Conservation (phyloP, 2,888 invertebrate genomes). For the Lissocephala sabroskyi region DNA sequence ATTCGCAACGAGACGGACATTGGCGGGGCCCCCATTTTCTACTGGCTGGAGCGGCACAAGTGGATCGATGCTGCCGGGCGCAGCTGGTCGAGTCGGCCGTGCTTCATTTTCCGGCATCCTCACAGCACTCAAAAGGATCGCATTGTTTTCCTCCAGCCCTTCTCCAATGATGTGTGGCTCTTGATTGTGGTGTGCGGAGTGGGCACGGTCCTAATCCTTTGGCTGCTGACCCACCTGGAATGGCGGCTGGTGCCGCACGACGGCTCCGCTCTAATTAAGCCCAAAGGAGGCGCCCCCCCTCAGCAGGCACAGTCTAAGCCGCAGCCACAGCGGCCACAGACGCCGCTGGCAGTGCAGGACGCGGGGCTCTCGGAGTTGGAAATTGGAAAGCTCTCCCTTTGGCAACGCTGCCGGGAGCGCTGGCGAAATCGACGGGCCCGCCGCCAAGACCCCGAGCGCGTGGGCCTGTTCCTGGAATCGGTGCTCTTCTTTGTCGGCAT, state of each 20-base stretch:
- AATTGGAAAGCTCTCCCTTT: conserved; percentile 21
- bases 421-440: conserved; percentile 26
- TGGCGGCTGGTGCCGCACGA: conserved; percentile 38
- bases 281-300: conserved; percentile 35
- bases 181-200: conserved; percentile 72
- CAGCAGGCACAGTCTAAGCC: background rate
- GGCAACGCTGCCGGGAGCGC: conserved; percentile 31
- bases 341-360: background rate
- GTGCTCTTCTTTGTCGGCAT: conserved; percentile 72
- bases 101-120: conserved; percentile 81
- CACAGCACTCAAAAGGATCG: conserved; percentile 76
- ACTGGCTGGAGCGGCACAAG: conserved; percentile 76
- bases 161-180: conserved; percentile 76
- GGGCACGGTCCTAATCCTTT: conserved; percentile 57
- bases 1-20: conserved; percentile 77
- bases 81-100: conserved; percentile 73
- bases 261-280: conserved; percentile 42
- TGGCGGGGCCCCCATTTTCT: conserved; percentile 79
- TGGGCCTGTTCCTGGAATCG: conserved; percentile 62
- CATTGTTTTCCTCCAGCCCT: conserved; percentile 78
- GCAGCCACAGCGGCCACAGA: conserved; percentile 5
- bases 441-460: conserved; percentile 27
- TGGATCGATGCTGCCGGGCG: conserved; percentile 72
- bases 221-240: conserved; percentile 51
- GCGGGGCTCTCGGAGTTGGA: conserved; percentile 7